Conservation (phyloP, 2,888 invertebrate genomes). For the Cryptus viduatorius region DNA sequence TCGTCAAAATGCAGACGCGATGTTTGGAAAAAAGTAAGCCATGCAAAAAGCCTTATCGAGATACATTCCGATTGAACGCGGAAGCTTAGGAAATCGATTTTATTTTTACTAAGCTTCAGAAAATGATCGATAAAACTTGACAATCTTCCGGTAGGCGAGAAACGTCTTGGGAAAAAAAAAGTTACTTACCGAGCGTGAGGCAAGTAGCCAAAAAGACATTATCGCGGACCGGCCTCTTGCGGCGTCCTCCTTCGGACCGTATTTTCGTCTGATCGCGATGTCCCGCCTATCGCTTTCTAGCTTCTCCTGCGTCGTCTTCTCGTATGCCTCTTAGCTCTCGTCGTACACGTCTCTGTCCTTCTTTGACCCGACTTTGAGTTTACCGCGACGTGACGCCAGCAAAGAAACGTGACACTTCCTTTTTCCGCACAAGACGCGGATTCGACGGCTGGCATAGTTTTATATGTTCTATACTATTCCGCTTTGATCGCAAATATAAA, state of each 20-base stretch:
- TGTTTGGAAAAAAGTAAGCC: neutral
- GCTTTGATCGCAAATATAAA: neutral
- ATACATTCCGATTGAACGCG: neutral
- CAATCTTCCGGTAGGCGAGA: neutral
- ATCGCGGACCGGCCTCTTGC: constrained; percentile 1
- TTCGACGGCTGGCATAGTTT: neutral
- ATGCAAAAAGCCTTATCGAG: neutral
- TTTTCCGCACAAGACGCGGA: neutral
- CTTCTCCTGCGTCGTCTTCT: constrained; percentile 22
- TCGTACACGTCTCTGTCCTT: constrained; percentile 6
- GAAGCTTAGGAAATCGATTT: neutral
- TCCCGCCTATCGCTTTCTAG: constrained; percentile 4
- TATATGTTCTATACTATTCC: neutral
- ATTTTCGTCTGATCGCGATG: constrained; percentile 42
- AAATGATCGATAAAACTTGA: neutral
- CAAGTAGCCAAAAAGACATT: constrained; percentile 46
- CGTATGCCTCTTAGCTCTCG: neutral
- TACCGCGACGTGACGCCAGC: neutral
- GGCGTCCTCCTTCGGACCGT: constrained; percentile 27
- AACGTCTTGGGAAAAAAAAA: constrained; percentile 10
- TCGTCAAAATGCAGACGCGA: neutral
- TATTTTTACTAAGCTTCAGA: neutral
- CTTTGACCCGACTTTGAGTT: constrained; percentile 26
- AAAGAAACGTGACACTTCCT: constrained; percentile 40
- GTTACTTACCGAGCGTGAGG: constrained; percentile 26